Base-by-base conservation (phyloP, 2,113 vertebrate genomes). In the Dipodomys spectabilis region DNA sequence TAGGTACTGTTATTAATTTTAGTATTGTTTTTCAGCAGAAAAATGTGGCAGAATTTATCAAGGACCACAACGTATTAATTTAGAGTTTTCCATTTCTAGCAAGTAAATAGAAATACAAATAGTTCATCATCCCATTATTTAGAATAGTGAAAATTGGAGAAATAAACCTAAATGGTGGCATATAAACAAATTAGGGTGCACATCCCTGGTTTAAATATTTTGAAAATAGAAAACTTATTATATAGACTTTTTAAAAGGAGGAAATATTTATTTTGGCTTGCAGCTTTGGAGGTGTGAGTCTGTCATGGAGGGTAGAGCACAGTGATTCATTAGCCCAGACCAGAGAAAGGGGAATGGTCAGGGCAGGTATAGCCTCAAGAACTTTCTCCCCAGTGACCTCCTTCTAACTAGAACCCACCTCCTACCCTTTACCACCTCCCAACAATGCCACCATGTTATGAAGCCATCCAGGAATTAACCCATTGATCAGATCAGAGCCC, bases 121-220 rank as follows among this genome's bases (percentile, higher is more conserved):
- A 75, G 8, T 39, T 62, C n/a, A 45, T 67, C 25, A 49, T 13
- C 6, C 88, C 16, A 71, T 84, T 78, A 86, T 88, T 87, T 93
- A 73, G 82, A 88, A 84, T 79, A 91, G 49, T 86, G 11, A 77
- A 85, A 88, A 64, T 60, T 87, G 49, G n/a, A 88, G 88, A 93
- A 88, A 83, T 53, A 93, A 88, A 39, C 72, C 57, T 65, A 82
- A 80, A 35, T 30, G n/a, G 64, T 20, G 23, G 39, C 10, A 22
- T 53, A n/a, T 68, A 62, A 78, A 35, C 9, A 86, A 86, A 82
- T 82, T 32, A 83, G 19, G 45, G 60, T 39, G 35, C 60, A 72
- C 7, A 65, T 15, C 28, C 49, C 74, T 85, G 75, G 60, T 91
- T 68, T 11, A 81, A 80, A 32, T 82, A 79, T 68, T 90, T 82